These are phyloP conservation scores for Orcinus orca DNA, from an alignment of 2,113 vertebrate species.

Conservation along the genomic window DNA sequence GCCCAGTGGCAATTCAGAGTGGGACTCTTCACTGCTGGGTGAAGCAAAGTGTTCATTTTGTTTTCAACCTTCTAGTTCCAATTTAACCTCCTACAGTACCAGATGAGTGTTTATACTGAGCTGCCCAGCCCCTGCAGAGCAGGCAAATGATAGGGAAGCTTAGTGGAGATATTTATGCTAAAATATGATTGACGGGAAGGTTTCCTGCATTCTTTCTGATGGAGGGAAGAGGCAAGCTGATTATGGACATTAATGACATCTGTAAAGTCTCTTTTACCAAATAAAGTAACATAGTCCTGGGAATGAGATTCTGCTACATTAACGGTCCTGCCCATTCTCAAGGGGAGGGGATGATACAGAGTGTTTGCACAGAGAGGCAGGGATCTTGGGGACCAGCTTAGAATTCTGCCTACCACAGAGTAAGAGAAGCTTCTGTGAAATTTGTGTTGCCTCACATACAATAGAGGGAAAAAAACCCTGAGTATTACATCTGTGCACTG, in stretches of 20 bases:
- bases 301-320: not conserved
- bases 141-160: not conserved
- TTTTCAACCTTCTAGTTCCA: not conserved
- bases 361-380: fast-evolving
- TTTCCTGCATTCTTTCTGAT: not conserved
- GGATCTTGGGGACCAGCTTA: not conserved
- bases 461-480: fast-evolving
- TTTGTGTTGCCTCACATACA: not conserved
- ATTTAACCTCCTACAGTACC: not conserved
- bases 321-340: too few species aligned
- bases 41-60: not conserved
- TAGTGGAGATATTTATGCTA: not conserved
- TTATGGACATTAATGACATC: not conserved
- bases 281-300: not conserved
- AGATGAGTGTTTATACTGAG: too few species aligned
- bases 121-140: not conserved
- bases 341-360: not conserved
- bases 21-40: not conserved
- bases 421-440: not conserved
- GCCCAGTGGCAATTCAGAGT: not conserved
- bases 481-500: not conserved
- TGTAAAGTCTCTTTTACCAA: not conserved
- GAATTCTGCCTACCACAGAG: not conserved
- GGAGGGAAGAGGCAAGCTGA: not conserved
- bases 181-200: not conserved